phyloP scores from a whole-genome alignment of 2,888 invertebrate species.

The Achlya flavicornis region DNA sequence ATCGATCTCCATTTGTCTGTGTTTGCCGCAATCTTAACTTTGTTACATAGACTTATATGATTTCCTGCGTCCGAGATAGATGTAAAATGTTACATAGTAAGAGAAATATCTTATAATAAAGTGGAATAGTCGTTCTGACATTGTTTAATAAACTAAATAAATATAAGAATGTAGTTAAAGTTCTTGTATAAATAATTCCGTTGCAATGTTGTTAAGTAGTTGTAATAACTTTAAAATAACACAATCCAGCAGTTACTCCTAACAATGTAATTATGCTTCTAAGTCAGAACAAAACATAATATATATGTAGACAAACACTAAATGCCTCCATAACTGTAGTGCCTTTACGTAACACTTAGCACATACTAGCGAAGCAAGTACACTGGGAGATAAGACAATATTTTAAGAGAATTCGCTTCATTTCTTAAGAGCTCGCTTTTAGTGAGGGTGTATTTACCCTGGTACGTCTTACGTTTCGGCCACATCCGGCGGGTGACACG shows the following conservation, averaged over 20 bases:
- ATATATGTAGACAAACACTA: background rate
- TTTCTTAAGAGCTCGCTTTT: conserved; percentile 47
- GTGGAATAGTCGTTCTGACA: background rate
- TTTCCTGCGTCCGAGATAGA: background rate
- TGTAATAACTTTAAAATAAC: background rate
- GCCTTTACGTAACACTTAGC: conserved; percentile 4
- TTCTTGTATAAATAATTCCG: no score
- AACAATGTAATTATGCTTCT: background rate
- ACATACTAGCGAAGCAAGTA: conserved; percentile 2
- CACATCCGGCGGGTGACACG: conserved; percentile 51
- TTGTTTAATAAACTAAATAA: no score
- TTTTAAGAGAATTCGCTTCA: conserved; percentile 31
- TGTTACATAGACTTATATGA: conserved; percentile 3
- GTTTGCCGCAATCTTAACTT: conserved; percentile 12
- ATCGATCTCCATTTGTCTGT: conserved; percentile 12
- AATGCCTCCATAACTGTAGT: background rate
- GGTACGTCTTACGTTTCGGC: conserved; percentile 47
- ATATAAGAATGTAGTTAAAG: no score
- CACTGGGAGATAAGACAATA: conserved; percentile 1
- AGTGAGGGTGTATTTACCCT: conserved; percentile 39
- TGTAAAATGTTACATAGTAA: background rate
- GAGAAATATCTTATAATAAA: background rate
- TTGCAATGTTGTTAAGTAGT: background rate
- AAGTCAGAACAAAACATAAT: background rate
- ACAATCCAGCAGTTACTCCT: background rate